phyloP scores from a whole-genome alignment of 2,113 vertebrate genomes.

The Eudorcas thomsonii region DNA sequence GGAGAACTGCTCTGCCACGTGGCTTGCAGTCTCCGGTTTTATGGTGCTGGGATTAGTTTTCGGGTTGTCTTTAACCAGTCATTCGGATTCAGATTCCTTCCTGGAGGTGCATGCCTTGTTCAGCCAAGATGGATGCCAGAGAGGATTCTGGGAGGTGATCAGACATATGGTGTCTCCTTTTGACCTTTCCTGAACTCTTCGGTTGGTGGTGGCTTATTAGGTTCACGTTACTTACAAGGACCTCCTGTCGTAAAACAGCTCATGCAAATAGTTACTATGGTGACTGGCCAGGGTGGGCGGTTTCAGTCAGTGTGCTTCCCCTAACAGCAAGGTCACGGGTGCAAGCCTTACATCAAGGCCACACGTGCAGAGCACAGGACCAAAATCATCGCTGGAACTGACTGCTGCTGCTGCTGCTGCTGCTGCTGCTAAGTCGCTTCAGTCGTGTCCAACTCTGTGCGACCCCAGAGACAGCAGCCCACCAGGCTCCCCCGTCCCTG shows the following conservation, averaged over 20 bases:
- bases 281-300: background rate
- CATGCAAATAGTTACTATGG: background rate
- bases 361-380: background rate
- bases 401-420: background rate
- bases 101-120: background rate
- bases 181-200: background rate
- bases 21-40: accelerated
- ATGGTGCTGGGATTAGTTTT: background rate
- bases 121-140: background rate
- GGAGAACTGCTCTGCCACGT: background rate
- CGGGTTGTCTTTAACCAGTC: background rate
- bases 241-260: background rate
- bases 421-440: too few species aligned
- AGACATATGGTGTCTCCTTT: background rate
- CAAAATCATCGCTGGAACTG: background rate
- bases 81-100: background rate
- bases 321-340: background rate
- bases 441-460: too few species aligned
- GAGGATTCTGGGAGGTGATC: background rate
- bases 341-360: background rate
- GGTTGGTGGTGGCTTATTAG: background rate
- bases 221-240: background rate
- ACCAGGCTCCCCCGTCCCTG: too few species aligned
- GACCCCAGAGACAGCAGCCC: too few species aligned
- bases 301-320: background rate